A percentile compares a stretch with the other conserved stretches of the same genome.
phyloP scores from a whole-genome alignment of 2,113 vertebrate genomes.

The Vombatus ursinus region DNA sequence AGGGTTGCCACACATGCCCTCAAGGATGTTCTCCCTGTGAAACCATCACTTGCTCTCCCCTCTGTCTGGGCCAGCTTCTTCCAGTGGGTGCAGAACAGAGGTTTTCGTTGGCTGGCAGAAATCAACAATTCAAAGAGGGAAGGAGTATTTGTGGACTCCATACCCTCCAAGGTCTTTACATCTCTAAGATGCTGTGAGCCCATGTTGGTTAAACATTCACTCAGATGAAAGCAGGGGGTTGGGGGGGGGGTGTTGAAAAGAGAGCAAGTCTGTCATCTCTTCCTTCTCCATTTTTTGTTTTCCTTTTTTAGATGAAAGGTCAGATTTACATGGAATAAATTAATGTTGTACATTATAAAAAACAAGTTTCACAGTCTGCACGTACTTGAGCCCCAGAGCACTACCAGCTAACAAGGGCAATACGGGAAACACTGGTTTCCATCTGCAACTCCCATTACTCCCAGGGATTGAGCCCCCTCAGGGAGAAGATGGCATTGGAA shows the following conservation, averaged over 20 bases:
- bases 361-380: constrained; percentile 41
- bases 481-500: constrained; percentile 32
- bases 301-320: constrained; percentile 53
- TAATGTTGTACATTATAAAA: not conserved
- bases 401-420: constrained; percentile 52
- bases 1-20: not conserved
- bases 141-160: not conserved
- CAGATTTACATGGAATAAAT: constrained; percentile 69
- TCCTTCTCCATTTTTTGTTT: not conserved
- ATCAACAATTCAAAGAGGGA: not conserved
- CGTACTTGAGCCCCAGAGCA: constrained; percentile 31
- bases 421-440: rapidly evolving
- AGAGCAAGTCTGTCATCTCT: not conserved
- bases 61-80: not conserved
- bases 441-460: constrained; percentile 51
- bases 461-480: constrained; percentile 43
- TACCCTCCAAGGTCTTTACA: not conserved
- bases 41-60: not conserved
- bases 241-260: not conserved
- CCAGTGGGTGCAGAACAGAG: not conserved
- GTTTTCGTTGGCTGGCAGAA: not conserved
- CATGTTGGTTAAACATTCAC: constrained; percentile 30
- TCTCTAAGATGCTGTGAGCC: not conserved
- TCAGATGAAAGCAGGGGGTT: constrained; percentile 38
- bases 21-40: not conserved